phyloP scores from a whole-genome alignment of 2,888 invertebrate genomes.

The Parnassius orleans region DNA sequence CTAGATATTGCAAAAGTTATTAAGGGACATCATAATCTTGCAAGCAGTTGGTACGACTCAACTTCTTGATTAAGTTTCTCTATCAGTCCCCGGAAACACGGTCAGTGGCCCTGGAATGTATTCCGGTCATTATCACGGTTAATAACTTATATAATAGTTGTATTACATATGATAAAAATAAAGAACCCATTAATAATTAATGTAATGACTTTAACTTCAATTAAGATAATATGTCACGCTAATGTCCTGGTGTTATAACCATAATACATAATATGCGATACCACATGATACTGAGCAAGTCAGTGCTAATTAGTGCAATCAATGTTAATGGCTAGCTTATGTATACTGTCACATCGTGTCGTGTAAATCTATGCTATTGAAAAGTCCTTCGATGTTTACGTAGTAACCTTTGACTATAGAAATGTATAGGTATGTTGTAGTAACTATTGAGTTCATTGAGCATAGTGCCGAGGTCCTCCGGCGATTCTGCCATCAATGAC shows the following conservation, averaged over 20 bases:
- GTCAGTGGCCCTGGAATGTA: slow-evolving; percentile 9
- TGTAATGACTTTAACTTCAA: slow-evolving; percentile 2
- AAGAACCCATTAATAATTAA: slow-evolving; percentile 4
- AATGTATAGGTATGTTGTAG: too few relatives aligned
- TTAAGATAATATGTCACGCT: background rate
- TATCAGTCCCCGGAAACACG: slow-evolving; percentile 29
- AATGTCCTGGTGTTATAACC: background rate
- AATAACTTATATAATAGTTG: background rate
- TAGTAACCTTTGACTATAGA: too few relatives aligned
- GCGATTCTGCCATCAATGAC: too few relatives aligned
- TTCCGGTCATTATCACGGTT: slow-evolving; percentile 7
- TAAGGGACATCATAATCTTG: slow-evolving; percentile 37
- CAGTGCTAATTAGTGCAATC: slow-evolving; percentile 3
- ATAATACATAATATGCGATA: background rate
- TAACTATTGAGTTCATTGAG: too few relatives aligned
- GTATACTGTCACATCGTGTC: slow-evolving; percentile 5
- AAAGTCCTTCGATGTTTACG: slow-evolving; percentile 11
- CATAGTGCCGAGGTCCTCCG: too few relatives aligned
- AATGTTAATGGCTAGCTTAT: slow-evolving; percentile 9
- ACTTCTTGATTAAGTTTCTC: slow-evolving; percentile 50
- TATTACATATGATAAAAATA: background rate
- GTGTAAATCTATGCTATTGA: slow-evolving; percentile 3
- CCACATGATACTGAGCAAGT: background rate
- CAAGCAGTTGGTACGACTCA: slow-evolving; percentile 34
- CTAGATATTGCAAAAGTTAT: slow-evolving; percentile 52